These are phyloP conservation scores for Siderastrea siderea DNA, from an alignment of 92 coral and sea anemone genomes.

Conservation along the genomic window DNA sequence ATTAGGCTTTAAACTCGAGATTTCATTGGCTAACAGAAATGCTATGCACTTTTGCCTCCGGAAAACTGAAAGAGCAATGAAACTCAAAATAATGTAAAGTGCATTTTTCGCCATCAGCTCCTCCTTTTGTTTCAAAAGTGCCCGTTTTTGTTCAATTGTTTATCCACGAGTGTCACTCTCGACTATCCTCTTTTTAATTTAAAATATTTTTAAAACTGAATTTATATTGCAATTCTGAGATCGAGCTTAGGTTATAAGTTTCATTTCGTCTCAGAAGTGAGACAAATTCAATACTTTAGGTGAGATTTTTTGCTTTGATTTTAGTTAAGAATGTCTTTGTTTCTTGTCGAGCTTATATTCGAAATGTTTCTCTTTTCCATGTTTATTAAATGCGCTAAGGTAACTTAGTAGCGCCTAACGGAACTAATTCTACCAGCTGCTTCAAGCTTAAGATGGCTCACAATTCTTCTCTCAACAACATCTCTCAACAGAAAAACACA, in stretches of 20 bases:
- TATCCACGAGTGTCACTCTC: background rate
- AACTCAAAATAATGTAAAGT: background rate
- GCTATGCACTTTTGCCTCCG: background rate
- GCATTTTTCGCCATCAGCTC: slow-evolving; percentile 9
- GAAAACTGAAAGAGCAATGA: background rate
- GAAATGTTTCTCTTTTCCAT: background rate
- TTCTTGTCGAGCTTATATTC: background rate
- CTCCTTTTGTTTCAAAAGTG: background rate
- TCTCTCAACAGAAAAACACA: background rate
- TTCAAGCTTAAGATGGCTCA: background rate
- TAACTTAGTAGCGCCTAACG: no score
- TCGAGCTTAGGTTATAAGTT: background rate
- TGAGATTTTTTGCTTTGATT: background rate
- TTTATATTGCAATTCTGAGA: background rate
- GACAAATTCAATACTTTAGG: no score
- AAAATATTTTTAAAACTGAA: background rate
- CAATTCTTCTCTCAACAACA: background rate
- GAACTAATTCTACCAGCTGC: no score
- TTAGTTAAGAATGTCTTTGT: background rate
- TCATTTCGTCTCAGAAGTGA: background rate
- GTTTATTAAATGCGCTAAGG: background rate
- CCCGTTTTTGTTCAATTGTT: background rate
- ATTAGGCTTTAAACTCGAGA: background rate
- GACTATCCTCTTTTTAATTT: background rate
- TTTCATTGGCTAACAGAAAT: background rate